phyloP scores from a whole-genome alignment of 1,140 invertebrate genomes.

The Euura lappo region DNA sequence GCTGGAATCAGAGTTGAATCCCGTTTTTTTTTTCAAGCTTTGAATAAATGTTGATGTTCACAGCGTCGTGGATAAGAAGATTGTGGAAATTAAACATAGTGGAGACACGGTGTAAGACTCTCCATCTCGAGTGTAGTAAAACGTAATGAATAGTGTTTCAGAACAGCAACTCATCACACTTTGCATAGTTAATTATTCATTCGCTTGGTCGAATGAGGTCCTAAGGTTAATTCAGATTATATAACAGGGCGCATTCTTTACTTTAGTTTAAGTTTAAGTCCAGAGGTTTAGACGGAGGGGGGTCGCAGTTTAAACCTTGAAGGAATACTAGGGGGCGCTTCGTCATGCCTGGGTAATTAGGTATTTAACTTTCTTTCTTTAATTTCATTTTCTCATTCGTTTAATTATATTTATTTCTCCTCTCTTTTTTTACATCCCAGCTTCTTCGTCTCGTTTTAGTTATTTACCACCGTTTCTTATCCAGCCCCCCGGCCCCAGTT shows the following conservation, averaged over 20 bases:
- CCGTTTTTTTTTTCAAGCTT: no score
- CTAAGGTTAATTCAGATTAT: neutral
- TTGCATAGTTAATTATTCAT: constrained; percentile 6
- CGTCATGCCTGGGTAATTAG: constrained; percentile 55
- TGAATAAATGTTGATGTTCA: no score
- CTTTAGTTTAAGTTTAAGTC: no score
- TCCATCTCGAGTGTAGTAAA: neutral
- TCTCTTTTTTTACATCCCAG: constrained; percentile 35
- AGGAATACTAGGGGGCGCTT: constrained; percentile 23
- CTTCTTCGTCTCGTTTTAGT: neutral
- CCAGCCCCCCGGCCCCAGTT: neutral
- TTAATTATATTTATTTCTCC: constrained; percentile 38
- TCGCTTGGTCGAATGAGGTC: neutral
- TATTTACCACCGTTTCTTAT: no score
- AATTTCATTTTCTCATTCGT: constrained; percentile 36
- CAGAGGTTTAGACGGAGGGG: neutral
- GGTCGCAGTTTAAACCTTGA: neutral
- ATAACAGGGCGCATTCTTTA: neutral
- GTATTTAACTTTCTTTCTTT: constrained; percentile 52
- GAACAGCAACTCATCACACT: neutral
- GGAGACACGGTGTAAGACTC: no score
- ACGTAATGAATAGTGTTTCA: neutral
- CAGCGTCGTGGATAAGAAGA: no score
- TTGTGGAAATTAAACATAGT: no score
- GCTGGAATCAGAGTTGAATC: no score